Evolutionary conservation across 2,797 vertebrate genomes (phyloP), one percentile per base, ranked within the genome.

Genomic region (Muscicapa comitata): DNA sequence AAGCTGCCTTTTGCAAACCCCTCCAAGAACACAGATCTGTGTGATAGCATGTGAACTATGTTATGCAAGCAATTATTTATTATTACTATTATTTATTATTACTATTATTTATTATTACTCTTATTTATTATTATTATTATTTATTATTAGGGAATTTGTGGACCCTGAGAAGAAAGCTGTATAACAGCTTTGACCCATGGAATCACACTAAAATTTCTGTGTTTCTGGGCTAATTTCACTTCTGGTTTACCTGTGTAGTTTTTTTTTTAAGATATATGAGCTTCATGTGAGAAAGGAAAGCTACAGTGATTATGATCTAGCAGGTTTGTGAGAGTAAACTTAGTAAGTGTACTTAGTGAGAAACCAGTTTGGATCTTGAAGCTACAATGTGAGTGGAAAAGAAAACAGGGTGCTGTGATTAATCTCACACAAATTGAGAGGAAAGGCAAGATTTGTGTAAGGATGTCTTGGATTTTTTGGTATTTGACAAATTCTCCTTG

Each of bases 401-500:
- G 62, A n/a, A 85, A 59, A 14, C 26, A 83, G 37, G 17, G 25
- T 87, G 17, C 38, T 81, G 73, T 70, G 45, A 35, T 43, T 6
- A 2, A 23, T 38, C 25, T n/a, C 29, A 45, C 31, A 53, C 7
- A 4, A 8, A 16, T 3, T 57, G 43, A 90, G n/a, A 42, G 55
- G 26, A 91, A 78, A 90, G 33, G 15, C 53, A 91, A 57, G 16
- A 37, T 10, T 10, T 48, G 17, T 35, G 43, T 29, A 2, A 3
- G 26, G 17, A 55, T 29, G 17, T 61, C 75, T 59, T 78, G 33
- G 17, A 54, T 78, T 90, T 90, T 88, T 45, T 86, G 65, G 35
- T 18, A 2, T 88, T 77, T 95, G 80, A 79, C n/a, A 78, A 71
- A 45, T 88, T 79, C 29, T 68, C 65, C 66, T 89, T 76, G 50